Base-by-base conservation (phyloP, 2,888 invertebrate species). In the Polyommatus iphigenia region DNA sequence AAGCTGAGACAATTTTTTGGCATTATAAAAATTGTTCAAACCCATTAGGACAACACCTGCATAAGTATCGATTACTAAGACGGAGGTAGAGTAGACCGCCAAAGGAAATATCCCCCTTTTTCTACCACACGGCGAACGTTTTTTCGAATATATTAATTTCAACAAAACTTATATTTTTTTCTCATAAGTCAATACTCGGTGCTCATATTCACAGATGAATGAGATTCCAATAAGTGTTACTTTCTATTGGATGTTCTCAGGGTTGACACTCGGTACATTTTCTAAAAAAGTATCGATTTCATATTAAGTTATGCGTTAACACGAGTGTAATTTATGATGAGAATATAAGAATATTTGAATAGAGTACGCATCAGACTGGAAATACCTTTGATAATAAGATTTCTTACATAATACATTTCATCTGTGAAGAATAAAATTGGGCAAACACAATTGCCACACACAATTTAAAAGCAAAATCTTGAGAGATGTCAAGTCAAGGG, bases 231-330 rank as follows among this genome's bases (percentile, higher is more conserved):
- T 24, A 67, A 67, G 29, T 15, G 29, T 29, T 32, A 67, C 67
- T 67, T 67, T 67, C 29, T 67, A 67, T 67, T 29, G 29, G 29
- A 13, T 32, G 67, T 32, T 67, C 67, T 29, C 67, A 67, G 15
- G 67, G 67, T 67, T 67, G 67, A 1, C 6, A 67, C 67, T 67
- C 67, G 67, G 29, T 29, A 5, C 15, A 32, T 67, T 13, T 67
- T 67, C 24, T 62, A 24, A 67, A 29, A 18, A 67, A 62, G 13
- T 62, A 67, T 67, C 67, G 67, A 67, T 67, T 67, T 67, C 5
- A 67, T 67, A 67, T 15, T 29, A 18, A 62, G 62, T 67, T 67
- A 67, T 5, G 29, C 29, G 67, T 67, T 29, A 15, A 15, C 62
- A 20, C 62, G 62, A 62, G 8, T 62, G 62, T 0, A 13, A 13